Base-by-base conservation (phyloP, 2,797 vertebrate genomes). In the Geotrypetes seraphini region DNA sequence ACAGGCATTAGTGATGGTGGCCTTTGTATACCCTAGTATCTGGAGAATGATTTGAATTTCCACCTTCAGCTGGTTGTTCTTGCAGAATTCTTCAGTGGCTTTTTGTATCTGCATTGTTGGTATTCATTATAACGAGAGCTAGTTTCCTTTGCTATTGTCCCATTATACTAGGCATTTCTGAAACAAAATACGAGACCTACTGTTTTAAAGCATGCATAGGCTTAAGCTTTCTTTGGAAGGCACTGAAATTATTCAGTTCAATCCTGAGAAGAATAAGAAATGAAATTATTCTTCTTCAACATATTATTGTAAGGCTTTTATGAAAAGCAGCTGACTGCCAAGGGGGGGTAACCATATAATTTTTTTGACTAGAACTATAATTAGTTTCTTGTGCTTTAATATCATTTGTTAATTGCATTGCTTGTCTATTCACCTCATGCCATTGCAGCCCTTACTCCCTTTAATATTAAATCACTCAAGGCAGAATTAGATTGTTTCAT, bases 331-430 rank as follows among this genome's bases (percentile, higher is more conserved):
- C 31, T 41, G 42, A 12, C 12, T 40, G 36, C 34, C 26, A 14
- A 24, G 36, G 25, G 12, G 3, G 16, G 10, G 17, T n/a, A n/a
- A 14, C 32, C 50, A 36, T 26, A 26, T 31, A 62, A 8, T 4
- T 57, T 57, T 57, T 67, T 55, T 51, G 49, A 59, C 41, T 48
- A 56, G 35, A 57, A 60, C n/a, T n/a, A 58, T 59, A 56, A 62
- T 56, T 60, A 37, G 31, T 44, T 38, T 47, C 22, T 36, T 47
- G 23, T 67, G 12, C 33, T 52, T 1, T 63, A 46, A 53, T 51
- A 29, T 45, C 30, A 46, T 17, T 65, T n/a, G n/a, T n/a, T 70
- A 59, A 43, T n/a, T 60, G 25, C 29, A 20, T 49, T 16, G 42
- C 35, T 30, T 72, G 66, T 32, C 57, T 69, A 45, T 47, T 63